These are phyloP conservation scores for Macrosoma leucophasiata DNA, from an alignment of 2,888 invertebrate genomes.

Conservation along the genomic window DNA sequence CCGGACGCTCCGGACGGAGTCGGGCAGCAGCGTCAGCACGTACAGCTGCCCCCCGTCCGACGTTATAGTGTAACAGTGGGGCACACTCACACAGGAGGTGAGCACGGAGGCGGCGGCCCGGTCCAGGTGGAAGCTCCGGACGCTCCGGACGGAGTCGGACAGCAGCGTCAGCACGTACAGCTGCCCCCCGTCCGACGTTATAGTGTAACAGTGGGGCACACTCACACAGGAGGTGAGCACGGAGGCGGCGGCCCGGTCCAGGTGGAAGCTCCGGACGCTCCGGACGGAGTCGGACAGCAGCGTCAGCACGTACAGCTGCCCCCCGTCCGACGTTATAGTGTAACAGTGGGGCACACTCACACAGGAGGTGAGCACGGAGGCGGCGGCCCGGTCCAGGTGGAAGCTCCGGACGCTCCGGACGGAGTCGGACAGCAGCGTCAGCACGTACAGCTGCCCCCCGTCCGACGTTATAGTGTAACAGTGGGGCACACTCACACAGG, in stretches of 20 bases:
- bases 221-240: conserved; percentile 95
- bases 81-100: conserved; percentile 93
- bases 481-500: conserved; percentile 93
- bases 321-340: conserved; percentile 92
- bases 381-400: conserved; percentile 95
- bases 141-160: conserved; percentile 95
- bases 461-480: conserved; percentile 92
- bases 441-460: conserved; percentile 94
- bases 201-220: conserved; percentile 89
- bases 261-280: conserved; percentile 89
- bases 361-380: conserved; percentile 95
- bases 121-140: conserved; percentile 90
- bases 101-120: conserved; percentile 96
- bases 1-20: conserved; percentile 93
- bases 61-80: too few relatives aligned
- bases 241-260: conserved; percentile 96
- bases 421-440: conserved; percentile 94
- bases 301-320: conserved; percentile 95
- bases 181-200: conserved; percentile 94
- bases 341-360: conserved; percentile 92
- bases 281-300: conserved; percentile 96
- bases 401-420: conserved; percentile 92
- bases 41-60: conserved; percentile 96
- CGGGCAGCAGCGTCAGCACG: conserved; percentile 93
- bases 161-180: conserved; percentile 94